Percentiles rank a stretch among this genome's conserved stretches.
Conservation (phyloP, 2,888 invertebrate genomes). For the Enchytraeus crypticus region DNA sequence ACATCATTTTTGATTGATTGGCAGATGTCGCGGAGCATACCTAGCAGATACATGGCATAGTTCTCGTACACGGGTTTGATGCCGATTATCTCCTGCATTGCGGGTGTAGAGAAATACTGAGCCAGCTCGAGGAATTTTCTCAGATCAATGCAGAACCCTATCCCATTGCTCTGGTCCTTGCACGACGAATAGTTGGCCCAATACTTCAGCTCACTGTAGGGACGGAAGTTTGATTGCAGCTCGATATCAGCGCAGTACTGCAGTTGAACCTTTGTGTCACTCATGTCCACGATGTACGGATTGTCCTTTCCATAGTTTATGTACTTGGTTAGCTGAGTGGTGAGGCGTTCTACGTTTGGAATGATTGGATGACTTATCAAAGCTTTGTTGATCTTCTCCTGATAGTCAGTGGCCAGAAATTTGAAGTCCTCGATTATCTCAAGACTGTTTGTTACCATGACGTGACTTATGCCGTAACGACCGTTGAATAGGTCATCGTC, state of each 20-base stretch:
- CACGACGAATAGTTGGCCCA: background rate
- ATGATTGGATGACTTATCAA: background rate
- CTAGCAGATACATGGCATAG: background rate
- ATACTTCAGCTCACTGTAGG: background rate
- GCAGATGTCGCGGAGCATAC: no score
- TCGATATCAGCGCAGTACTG: background rate
- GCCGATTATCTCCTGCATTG: background rate
- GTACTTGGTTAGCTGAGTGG: background rate
- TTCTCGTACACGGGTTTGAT: background rate
- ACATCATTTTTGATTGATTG: no score
- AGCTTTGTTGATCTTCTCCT: background rate
- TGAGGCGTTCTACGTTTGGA: background rate
- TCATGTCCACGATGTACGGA: background rate
- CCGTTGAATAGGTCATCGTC: no score
- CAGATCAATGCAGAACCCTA: no score
- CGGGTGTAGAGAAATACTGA: background rate
- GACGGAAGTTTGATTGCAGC: background rate
- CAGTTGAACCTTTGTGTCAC: background rate
- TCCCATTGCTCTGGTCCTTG: background rate
- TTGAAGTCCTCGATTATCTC: background rate
- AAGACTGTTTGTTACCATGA: background rate
- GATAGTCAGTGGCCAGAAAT: background rate
- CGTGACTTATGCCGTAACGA: no score
- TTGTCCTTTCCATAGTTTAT: no score
- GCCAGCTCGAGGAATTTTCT: no score